Evolutionary conservation across 2,797 vertebrate genomes (phyloP).

Genomic region (Girardinus metallicus): DNA sequence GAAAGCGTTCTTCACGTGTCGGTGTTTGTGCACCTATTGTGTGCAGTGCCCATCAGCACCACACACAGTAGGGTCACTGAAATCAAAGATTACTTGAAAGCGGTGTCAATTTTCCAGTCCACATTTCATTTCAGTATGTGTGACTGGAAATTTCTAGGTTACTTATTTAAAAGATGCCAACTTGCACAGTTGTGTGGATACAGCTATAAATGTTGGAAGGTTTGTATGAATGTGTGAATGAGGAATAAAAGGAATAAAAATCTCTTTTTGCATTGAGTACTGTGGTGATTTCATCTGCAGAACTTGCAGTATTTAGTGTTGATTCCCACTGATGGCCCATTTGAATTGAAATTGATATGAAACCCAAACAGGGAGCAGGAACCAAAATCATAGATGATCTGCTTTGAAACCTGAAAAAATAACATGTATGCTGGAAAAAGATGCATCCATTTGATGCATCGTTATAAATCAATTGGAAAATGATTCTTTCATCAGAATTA

Average conservation of each 20-base stretch:
- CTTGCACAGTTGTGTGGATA: slow-evolving; percentile 83
- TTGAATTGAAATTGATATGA: not conserved
- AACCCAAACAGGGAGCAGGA: not conserved
- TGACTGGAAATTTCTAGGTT: slow-evolving; percentile 75
- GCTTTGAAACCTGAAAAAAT: not conserved
- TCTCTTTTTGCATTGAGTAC: not conserved
- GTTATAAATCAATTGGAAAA: not conserved
- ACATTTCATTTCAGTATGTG: slow-evolving; percentile 76
- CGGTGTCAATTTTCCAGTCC: slow-evolving; percentile 44
- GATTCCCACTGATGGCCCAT: not conserved
- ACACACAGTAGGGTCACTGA: slow-evolving; percentile 30
- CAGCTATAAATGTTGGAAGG: slow-evolving; percentile 86
- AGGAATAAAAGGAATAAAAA: slow-evolving; percentile 86
- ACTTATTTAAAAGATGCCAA: slow-evolving; percentile 80
- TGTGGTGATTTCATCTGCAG: not conserved
- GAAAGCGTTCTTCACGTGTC: slow-evolving; percentile 1
- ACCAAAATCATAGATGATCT: not conserved
- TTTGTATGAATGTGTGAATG: slow-evolving; percentile 88
- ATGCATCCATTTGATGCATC: too few relatives aligned
- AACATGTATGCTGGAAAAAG: not conserved
- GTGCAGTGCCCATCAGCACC: slow-evolving; percentile 21
- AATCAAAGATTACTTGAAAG: slow-evolving; percentile 84
- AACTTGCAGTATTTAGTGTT: not conserved
- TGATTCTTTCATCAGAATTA: not conserved
- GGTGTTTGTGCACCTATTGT: slow-evolving; percentile 16